Percentiles rank a stretch among this genome's conserved stretches.
Evolutionary conservation across 2,797 vertebrate species (phyloP).

Genomic region (Chromis chromis): DNA sequence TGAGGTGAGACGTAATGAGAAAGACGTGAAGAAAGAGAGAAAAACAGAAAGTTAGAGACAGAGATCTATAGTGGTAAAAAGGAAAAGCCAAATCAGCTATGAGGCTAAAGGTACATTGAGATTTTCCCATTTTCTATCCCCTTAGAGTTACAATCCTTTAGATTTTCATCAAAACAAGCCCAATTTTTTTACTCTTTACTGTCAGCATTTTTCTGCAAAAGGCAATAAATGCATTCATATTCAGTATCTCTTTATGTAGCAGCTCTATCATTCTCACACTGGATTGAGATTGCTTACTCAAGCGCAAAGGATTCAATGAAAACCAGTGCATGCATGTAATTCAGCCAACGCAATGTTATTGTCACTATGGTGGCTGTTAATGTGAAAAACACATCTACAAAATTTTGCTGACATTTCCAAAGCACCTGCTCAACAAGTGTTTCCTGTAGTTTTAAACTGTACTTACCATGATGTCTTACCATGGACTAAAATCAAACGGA

Average conservation of each 20-base stretch:
- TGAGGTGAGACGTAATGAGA: constrained; percentile 16
- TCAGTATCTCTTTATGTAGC: background rate
- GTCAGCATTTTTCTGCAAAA: background rate
- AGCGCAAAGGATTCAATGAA: background rate
- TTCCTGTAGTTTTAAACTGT: background rate
- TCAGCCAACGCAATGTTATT: background rate
- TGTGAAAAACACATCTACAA: background rate
- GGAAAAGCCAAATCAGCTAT: constrained; percentile 1
- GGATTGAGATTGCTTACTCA: background rate
- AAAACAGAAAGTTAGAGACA: background rate
- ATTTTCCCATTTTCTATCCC: background rate
- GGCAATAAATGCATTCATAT: background rate
- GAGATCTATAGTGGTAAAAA: background rate
- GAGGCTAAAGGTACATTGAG: background rate
- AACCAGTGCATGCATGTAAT: background rate
- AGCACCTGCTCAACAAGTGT: background rate
- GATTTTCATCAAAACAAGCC: background rate
- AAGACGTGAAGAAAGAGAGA: background rate
- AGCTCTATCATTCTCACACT: background rate
- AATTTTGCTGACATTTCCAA: background rate
- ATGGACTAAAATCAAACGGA: too few species aligned
- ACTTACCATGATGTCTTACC: too few species aligned
- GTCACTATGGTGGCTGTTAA: background rate
- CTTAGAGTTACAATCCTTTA: background rate
- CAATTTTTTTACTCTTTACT: background rate